Percentiles rank a stretch among this genome's conserved stretches.
These are phyloP conservation scores for Anomalospiza imberbis DNA, from an alignment of 2,797 vertebrate species.

Conservation along the genomic window DNA sequence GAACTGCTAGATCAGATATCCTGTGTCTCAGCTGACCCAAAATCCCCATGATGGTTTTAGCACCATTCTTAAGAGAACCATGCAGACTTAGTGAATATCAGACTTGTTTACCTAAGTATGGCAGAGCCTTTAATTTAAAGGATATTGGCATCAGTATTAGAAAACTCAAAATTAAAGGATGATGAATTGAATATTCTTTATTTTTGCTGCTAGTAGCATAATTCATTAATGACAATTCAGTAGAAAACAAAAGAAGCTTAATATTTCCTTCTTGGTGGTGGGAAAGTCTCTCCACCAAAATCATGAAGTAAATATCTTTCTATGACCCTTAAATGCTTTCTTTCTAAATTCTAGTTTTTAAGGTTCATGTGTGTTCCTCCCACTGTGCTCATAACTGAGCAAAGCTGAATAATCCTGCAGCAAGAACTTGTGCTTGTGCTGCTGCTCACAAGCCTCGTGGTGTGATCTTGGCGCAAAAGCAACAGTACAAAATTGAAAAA, in stretches of 20 bases:
- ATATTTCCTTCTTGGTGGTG: not conserved
- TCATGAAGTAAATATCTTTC: not conserved
- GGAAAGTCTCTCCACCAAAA: not conserved
- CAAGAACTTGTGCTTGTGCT: not conserved
- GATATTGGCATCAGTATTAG: not conserved
- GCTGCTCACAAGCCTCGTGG: not conserved
- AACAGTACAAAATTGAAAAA: not conserved
- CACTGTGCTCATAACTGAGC: not conserved
- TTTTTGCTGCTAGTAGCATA: not conserved
- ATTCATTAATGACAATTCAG: not conserved
- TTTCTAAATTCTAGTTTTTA: not conserved
- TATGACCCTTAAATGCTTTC: not conserved
- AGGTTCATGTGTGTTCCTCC: not conserved
- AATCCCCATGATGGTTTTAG: conserved; percentile 60
- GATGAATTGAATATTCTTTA: not conserved
- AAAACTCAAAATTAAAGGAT: not conserved
- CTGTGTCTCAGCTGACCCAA: conserved; percentile 68
- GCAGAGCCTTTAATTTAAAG: not conserved
- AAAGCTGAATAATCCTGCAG: not conserved
- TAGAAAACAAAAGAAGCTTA: not conserved
- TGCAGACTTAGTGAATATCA: not conserved
- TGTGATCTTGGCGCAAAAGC: not conserved
- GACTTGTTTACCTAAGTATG: not conserved
- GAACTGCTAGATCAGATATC: conserved; percentile 67
- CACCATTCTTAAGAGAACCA: conserved; percentile 59